phyloP scores from a whole-genome alignment of 2,113 vertebrate genomes.

The Brachyhypopomus gauderio region DNA sequence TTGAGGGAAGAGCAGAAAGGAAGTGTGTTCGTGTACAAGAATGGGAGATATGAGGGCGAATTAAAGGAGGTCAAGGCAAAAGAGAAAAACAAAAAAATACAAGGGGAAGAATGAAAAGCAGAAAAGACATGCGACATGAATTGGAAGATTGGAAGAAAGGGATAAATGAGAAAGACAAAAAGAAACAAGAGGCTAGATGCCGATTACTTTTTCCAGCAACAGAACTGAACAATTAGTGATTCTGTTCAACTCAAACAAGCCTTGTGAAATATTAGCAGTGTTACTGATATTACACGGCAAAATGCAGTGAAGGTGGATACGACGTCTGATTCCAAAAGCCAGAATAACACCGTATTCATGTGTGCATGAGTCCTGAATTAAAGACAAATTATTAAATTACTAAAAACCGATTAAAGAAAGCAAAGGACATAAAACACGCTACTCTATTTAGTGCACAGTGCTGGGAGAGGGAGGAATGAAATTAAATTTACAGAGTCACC shows the following conservation, averaged over 20 bases:
- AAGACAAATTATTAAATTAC: not conserved
- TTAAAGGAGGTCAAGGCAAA: no score
- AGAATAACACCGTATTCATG: not conserved
- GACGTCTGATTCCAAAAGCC: not conserved
- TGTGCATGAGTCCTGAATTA: not conserved
- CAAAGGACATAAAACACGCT: no score
- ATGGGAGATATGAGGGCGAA: no score
- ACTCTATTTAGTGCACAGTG: no score
- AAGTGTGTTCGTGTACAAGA: not conserved
- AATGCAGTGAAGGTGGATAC: conserved; percentile 11
- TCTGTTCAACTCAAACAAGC: not conserved
- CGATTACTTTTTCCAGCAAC: not conserved
- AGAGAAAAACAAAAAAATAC: not conserved
- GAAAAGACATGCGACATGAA: not conserved
- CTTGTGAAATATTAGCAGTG: not conserved
- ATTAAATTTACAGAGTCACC: not conserved
- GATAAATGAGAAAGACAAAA: conserved; percentile 8
- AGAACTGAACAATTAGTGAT: not conserved
- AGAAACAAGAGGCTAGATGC: not conserved
- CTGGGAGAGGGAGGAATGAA: no score
- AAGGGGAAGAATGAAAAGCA: conserved; percentile 17
- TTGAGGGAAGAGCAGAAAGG: not conserved
- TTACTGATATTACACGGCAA: not conserved
- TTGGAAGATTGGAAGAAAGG: not conserved
- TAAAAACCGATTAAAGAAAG: not conserved